Conservation (phyloP, 2,113 vertebrate genomes). For the Benitochromis conjunctus region DNA sequence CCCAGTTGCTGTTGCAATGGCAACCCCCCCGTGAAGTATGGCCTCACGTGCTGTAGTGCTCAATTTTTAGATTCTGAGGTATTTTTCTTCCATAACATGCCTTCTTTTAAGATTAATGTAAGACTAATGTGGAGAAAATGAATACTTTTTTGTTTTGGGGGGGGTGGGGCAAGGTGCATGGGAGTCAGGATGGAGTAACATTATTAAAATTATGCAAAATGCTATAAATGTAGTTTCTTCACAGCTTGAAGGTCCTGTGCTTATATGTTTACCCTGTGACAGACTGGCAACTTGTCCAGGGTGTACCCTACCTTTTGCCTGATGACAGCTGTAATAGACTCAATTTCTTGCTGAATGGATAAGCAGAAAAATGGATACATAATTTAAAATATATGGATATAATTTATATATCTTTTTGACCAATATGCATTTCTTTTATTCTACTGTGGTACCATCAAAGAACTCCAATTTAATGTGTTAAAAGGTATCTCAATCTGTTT, state of each 20-base stretch:
- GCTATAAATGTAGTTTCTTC: background rate
- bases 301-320: background rate
- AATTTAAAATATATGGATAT: background rate
- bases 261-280: background rate
- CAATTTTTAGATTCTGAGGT: background rate
- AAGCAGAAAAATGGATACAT: background rate
- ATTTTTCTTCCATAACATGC: background rate
- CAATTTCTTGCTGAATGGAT: background rate
- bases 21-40: background rate
- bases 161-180: background rate
- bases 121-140: background rate
- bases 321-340: background rate
- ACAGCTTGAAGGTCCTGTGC: background rate
- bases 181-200: background rate
- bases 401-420: background rate
- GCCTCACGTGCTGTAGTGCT: background rate
- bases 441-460: background rate
- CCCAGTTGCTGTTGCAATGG: background rate
- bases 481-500: background rate
- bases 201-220: background rate
- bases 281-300: background rate
- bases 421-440: background rate
- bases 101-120: background rate
- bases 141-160: background rate
- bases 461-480: background rate